phyloP scores from a whole-genome alignment of 2,113 vertebrate species.

The Microtus montanus region DNA sequence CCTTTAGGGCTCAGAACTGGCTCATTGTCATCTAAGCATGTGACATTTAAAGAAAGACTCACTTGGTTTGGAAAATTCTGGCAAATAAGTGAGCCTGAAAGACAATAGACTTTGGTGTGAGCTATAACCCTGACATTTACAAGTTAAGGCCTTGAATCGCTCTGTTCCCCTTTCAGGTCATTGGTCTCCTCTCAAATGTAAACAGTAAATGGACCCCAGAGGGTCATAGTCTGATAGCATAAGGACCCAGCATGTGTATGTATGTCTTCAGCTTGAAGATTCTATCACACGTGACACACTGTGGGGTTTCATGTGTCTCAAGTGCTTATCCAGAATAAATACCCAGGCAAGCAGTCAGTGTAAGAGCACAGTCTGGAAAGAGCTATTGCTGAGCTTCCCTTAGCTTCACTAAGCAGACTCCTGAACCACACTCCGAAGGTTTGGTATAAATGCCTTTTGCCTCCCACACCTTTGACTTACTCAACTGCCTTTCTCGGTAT shows the following conservation, averaged over 20 bases:
- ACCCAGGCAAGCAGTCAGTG: neutral
- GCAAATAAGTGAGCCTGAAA: slow-evolving; percentile 18
- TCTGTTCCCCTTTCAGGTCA: neutral
- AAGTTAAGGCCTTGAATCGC: neutral
- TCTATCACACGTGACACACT: neutral
- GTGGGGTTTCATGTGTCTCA: neutral
- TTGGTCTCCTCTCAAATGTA: neutral
- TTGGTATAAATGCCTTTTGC: neutral
- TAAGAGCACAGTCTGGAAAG: neutral
- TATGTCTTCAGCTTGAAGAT: neutral
- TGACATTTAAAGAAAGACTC: slow-evolving; percentile 34
- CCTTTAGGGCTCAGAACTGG: neutral
- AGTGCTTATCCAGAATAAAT: neutral
- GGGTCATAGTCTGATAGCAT: too few species aligned
- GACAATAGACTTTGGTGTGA: slow-evolving; percentile 36
- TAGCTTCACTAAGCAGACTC: neutral
- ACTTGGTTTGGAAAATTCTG: slow-evolving; percentile 7
- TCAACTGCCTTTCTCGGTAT: neutral
- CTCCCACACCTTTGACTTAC: neutral
- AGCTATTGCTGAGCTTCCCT: neutral
- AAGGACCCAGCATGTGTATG: neutral
- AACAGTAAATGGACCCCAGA: neutral
- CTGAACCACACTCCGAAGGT: neutral
- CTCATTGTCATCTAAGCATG: neutral
- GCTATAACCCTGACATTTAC: slow-evolving; percentile 45